Conservation (phyloP, 1,140 invertebrate genomes). For the Philopotamus ludificatus region DNA sequence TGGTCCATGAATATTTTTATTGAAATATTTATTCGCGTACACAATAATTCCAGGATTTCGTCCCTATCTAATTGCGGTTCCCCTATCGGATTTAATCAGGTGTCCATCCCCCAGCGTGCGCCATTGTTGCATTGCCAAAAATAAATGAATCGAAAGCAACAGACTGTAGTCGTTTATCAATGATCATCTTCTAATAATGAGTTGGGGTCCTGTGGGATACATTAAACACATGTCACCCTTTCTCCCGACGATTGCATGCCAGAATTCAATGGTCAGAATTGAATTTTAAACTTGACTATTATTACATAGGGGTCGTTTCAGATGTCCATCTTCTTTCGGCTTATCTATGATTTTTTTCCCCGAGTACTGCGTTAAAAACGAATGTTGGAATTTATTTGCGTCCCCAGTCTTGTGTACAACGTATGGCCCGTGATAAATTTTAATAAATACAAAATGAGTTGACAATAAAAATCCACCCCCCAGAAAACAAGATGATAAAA, state of each 20-base stretch:
- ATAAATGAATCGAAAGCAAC: slow-evolving; percentile 18
- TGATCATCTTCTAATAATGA: slow-evolving; percentile 24
- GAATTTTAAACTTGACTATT: slow-evolving; percentile 6
- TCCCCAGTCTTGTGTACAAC: neutral
- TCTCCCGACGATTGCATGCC: neutral
- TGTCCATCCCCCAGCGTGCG: neutral
- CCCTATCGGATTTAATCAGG: neutral
- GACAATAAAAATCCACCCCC: slow-evolving; percentile 8
- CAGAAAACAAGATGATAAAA: neutral
- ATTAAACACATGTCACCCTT: slow-evolving; percentile 16
- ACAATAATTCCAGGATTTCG: too few species aligned
- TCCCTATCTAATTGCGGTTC: neutral
- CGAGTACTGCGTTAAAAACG: neutral
- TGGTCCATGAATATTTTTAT: too few species aligned
- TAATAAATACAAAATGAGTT: slow-evolving; percentile 1
- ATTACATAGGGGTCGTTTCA: too few species aligned
- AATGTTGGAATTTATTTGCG: neutral
- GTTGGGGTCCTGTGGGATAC: slow-evolving; percentile 17
- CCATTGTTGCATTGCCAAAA: neutral
- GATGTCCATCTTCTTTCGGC: too few species aligned
- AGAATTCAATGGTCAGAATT: neutral
- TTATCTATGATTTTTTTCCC: too few species aligned
- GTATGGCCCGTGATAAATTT: neutral
- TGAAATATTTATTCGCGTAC: too few species aligned
- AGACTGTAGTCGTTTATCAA: slow-evolving; percentile 23